Evolutionary conservation across 2,888 invertebrate genomes (phyloP), one percentile per base, ranked within the genome.

Genomic region (Ectemnius continuus): DNA sequence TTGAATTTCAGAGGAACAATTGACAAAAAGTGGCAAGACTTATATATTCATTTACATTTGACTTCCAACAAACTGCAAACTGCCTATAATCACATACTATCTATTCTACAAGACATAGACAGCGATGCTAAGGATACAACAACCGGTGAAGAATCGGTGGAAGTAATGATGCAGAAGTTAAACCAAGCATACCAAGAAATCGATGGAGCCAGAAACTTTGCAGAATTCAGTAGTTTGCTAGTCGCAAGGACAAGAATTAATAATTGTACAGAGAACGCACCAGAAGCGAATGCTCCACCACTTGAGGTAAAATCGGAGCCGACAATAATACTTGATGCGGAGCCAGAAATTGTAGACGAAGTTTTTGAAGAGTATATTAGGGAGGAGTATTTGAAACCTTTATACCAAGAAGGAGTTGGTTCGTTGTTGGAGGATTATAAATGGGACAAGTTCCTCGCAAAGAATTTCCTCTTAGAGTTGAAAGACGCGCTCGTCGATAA

Each of bases 321-420:
- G 16, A 62, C 74, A 48, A 56, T 85, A 47, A 56, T 84, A 13
- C 69, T 75, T 26, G 84, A 91, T 70, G 70, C 83, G 0, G 86
- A 88, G 66, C 86, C 86, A 16, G 81, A 86, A 79, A 89, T 90
- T 74, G 76, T 88, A 36, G 91, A 91, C 70, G 91, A 91, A 80
- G 90, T 91, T 0, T 91, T 90, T 67, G 91, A 91, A 75, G 91
- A 89, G 60, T 90, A 90, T 62, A 90, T 91, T 8, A 88, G 83
- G 59, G 87, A 89, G 57, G 88, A 90, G 73, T 88, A 89, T 76
- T 68, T 88, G 3, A 88, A 88, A 26, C 84, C 89, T 18, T 70
- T 87, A 11, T 83, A 73, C 67, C 85, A 89, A 14, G 86, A 86
- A 52, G 75, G 66, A 3, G 83, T 88, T 46, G 82, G 84, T 28